Evolutionary conservation across 1,140 invertebrate species (phyloP).

Genomic region (Diachasma alloeum): DNA sequence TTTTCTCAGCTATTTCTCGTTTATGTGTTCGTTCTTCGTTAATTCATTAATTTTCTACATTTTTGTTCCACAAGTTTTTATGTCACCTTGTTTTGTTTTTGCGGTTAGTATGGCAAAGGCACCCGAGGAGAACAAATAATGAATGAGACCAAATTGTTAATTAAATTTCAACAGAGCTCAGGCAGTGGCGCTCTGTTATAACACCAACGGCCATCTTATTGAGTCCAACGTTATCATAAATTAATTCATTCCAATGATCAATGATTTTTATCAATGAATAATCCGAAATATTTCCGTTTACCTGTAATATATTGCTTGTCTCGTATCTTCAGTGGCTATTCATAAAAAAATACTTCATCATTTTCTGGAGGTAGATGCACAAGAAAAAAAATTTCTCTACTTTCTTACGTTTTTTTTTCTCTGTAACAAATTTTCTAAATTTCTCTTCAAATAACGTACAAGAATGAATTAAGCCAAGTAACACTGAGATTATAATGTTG

Average conservation of each 20-base stretch:
- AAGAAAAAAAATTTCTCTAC: constrained; percentile 56
- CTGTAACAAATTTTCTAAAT: not conserved
- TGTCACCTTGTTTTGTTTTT: not conserved
- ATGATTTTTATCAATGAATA: not conserved
- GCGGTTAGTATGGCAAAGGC: constrained; percentile 52
- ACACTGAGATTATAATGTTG: not conserved
- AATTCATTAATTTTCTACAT: not conserved
- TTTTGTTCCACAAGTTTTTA: not conserved
- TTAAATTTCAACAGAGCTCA: not conserved
- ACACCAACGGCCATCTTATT: not conserved
- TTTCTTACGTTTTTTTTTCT: constrained; percentile 37
- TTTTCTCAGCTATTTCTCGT: not conserved
- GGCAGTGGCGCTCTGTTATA: not conserved
- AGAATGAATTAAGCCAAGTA: too few relatives aligned
- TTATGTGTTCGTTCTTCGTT: not conserved
- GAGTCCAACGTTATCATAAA: not conserved
- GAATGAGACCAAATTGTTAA: constrained; percentile 24
- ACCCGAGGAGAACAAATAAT: constrained; percentile 46
- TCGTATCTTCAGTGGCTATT: not conserved
- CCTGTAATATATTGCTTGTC: not conserved
- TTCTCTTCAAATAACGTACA: too few relatives aligned
- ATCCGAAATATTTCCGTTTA: not conserved
- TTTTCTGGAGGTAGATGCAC: constrained; percentile 58
- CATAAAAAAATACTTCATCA: constrained; percentile 59
- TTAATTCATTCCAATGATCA: not conserved